Evolutionary conservation across 2,113 vertebrate species (phyloP).

Genomic region (Hydrolagus affinis): DNA sequence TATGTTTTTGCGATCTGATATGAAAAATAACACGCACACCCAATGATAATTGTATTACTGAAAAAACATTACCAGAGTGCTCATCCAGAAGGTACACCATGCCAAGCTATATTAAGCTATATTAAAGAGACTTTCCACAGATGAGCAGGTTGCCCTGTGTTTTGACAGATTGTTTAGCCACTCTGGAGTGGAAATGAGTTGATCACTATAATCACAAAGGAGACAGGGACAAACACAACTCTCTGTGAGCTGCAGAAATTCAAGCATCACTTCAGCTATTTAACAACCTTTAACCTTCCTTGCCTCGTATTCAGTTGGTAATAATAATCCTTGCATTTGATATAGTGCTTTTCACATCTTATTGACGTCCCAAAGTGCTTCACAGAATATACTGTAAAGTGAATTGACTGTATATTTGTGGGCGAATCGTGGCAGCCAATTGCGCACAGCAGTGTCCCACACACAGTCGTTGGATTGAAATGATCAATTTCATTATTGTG

Average conservation of each 20-base stretch:
- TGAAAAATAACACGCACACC: neutral
- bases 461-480: no score
- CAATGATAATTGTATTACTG: slow-evolving; percentile 13
- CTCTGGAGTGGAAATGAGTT: slow-evolving; percentile 1
- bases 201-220: neutral
- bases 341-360: no score
- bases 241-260: slow-evolving; percentile 16
- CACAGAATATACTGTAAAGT: no score
- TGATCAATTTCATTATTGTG: no score
- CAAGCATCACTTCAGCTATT: neutral
- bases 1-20: slow-evolving; percentile 16
- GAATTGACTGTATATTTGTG: no score
- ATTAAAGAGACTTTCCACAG: slow-evolving; percentile 25
- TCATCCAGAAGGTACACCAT: slow-evolving; percentile 13
- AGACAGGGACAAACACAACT: neutral
- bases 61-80: slow-evolving; percentile 1
- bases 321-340: no score
- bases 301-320: no score
- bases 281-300: neutral
- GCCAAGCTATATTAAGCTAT: neutral
- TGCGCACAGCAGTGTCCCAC: no score
- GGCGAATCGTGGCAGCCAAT: no score
- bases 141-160: slow-evolving; percentile 15
- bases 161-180: slow-evolving; percentile 8
- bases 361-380: no score